phyloP scores from a whole-genome alignment of 2,113 vertebrate species.

The Heterotilapia buettikoferi region DNA sequence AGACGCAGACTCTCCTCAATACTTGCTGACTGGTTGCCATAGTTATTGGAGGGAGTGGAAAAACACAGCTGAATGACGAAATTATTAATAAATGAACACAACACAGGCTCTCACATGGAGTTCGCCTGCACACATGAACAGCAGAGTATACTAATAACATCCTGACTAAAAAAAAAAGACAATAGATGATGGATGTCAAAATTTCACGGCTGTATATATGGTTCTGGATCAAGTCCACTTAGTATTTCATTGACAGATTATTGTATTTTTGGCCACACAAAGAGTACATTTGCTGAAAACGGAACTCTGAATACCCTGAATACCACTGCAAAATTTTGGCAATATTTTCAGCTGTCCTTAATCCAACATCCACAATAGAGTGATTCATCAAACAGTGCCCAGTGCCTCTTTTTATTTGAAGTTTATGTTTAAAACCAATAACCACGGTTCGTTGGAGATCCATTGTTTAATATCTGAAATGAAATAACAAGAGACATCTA shows the following conservation, averaged over 20 bases:
- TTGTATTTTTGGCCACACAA: conserved; percentile 23
- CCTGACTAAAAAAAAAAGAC: conserved; percentile 27
- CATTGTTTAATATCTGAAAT: conserved; percentile 5
- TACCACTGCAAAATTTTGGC: conserved; percentile 24
- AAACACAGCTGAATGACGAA: conserved; percentile 61
- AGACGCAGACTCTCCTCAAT: conserved; percentile 38
- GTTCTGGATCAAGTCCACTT: conserved; percentile 33
- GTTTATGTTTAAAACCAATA: conserved; percentile 37
- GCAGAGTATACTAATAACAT: conserved; percentile 25
- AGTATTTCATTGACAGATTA: conserved; percentile 31
- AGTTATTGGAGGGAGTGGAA: conserved; percentile 61
- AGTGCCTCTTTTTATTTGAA: not conserved
- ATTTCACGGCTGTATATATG: conserved; percentile 16
- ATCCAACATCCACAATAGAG: conserved; percentile 33
- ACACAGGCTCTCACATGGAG: conserved; percentile 9
- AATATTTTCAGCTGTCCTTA: conserved; percentile 21
- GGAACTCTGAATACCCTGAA: conserved; percentile 7
- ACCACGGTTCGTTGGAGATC: not conserved
- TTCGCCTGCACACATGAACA: not conserved
- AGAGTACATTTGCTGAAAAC: conserved; percentile 1
- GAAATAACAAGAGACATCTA: conserved; percentile 23
- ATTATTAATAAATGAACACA: conserved; percentile 55
- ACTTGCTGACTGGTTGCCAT: conserved; percentile 55
- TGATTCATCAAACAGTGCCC: conserved; percentile 17
- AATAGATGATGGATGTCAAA: not conserved